Conservation (phyloP, 2,888 invertebrate species). For the Agrilus biguttatus region DNA sequence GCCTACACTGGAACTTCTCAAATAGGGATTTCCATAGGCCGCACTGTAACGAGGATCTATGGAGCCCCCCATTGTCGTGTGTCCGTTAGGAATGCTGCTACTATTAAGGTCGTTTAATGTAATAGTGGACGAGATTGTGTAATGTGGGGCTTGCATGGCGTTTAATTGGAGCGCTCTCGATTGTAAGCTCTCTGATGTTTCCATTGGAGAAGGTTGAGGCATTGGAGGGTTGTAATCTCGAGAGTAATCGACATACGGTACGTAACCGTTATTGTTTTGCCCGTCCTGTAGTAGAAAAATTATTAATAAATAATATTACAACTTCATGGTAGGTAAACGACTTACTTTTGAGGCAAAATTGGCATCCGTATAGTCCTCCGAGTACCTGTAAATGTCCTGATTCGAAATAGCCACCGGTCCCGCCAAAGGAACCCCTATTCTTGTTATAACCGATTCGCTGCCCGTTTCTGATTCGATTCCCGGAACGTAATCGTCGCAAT, state of each 20-base stretch:
- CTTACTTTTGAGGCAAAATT: slow-evolving; percentile 58
- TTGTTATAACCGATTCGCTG: slow-evolving; percentile 38
- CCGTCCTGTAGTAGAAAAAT: slow-evolving; percentile 43
- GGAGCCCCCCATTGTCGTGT: slow-evolving; percentile 18
- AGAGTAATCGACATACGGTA: slow-evolving; percentile 78
- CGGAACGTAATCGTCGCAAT: slow-evolving; percentile 38
- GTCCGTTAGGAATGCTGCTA: slow-evolving; percentile 25
- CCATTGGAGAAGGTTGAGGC: slow-evolving; percentile 35
- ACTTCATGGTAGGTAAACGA: not conserved
- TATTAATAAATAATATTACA: not conserved
- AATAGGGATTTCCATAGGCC: slow-evolving; percentile 79
- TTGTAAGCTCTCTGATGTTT: slow-evolving; percentile 26
- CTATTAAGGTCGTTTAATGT: slow-evolving; percentile 24
- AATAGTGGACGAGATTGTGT: slow-evolving; percentile 21
- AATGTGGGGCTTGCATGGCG: slow-evolving; percentile 25
- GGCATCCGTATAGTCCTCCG: slow-evolving; percentile 65
- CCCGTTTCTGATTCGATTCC: slow-evolving; percentile 39
- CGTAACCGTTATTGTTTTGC: slow-evolving; percentile 72
- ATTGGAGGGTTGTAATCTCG: slow-evolving; percentile 81
- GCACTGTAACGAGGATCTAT: slow-evolving; percentile 82
- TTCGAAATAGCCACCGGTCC: slow-evolving; percentile 62
- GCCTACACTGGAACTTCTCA: slow-evolving; percentile 51
- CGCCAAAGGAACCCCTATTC: slow-evolving; percentile 58
- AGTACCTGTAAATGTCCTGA: slow-evolving; percentile 55
- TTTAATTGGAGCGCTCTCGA: slow-evolving; percentile 31